Base-by-base conservation (phyloP, 2,888 invertebrate genomes). In the Clostera curtula region DNA sequence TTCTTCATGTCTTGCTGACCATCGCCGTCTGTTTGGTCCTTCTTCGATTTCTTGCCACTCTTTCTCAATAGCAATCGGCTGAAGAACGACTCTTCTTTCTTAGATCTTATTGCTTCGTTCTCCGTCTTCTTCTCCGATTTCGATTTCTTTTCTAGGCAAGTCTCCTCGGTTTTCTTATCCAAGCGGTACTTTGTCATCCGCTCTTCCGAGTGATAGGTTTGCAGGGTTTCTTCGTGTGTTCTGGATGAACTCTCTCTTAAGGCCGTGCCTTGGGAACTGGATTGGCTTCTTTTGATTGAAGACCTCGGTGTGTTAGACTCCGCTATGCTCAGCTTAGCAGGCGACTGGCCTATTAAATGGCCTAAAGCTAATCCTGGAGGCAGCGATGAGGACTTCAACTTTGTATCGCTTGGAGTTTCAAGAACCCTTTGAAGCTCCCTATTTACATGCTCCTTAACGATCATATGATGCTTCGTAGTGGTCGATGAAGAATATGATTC, bases 41-140 rank as follows among this genome's bases (percentile, higher is more conserved):
- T 83, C 45, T 90, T 88, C 34, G 89, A 88, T 61, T 90, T 90
- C 56, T 90, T 90, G 14, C 89, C 90, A 29, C 91, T 91, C 49
- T 89, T 88, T 43, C 91, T 85, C 19, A 90, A 80, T 20, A 91
- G 82, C 27, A 92, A 66, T 38, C 91, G 84, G 30, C 89, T 89
- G 56, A 92, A 88, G 61, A 89, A 88, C 37, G 86, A 82, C 57
- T 87, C 73, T 56, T 88, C 85, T 60, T 86, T 80, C 67, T 89
- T 85, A 49, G 74, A 49, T 61, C 80, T 45, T 60, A 80, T 65
- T 41, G 76, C 63, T 76, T 86, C 83, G 38, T 80, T 82, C 36
- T 83, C 82, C 15, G 68, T 61, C 51, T 71, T 82, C 53, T 82
- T 79, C 28, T 84, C 82, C 41, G 83, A 74, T 57, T 77, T 74